These are phyloP conservation scores for Zoanthus sociatus DNA, from an alignment of 92 coral and sea anemone species.

Conservation along the genomic window DNA sequence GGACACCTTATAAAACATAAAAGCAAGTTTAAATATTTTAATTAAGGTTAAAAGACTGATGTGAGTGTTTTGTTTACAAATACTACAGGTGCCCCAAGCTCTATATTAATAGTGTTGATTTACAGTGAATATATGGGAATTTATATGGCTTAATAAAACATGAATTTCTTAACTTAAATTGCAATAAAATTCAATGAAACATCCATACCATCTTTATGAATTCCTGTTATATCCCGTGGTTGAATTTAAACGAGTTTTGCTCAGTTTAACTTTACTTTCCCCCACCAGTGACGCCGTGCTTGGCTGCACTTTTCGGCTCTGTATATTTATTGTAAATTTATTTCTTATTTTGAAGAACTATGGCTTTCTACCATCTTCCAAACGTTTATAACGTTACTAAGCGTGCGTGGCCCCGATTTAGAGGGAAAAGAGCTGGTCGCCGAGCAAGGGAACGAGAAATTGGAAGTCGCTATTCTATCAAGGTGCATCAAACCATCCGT, in stretches of 20 bases:
- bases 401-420: constrained; percentile 39
- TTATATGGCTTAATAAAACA: too few species aligned
- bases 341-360: not conserved
- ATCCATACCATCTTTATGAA: too few species aligned
- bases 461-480: constrained; percentile 39
- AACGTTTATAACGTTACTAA: constrained; percentile 14
- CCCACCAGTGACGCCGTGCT: constrained; percentile 20
- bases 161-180: too few species aligned
- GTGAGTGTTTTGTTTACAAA: too few species aligned
- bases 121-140: too few species aligned
- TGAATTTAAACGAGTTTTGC: too few species aligned
- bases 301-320: constrained; percentile 44
- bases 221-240: too few species aligned
- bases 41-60: too few species aligned
- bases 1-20: not conserved
- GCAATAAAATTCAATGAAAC: too few species aligned
- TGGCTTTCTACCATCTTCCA: constrained; percentile 1
- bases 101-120: too few species aligned
- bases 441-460: not conserved
- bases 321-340: constrained; percentile 12
- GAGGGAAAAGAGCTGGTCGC: constrained; percentile 25
- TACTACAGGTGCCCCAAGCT: too few species aligned
- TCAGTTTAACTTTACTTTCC: too few species aligned
- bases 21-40: not conserved
- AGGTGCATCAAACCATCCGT: constrained; percentile 40